Evolutionary conservation across 1,140 invertebrate species (phyloP), one percentile per base, ranked within the genome.

Genomic region (Scaptomyza montana): DNA sequence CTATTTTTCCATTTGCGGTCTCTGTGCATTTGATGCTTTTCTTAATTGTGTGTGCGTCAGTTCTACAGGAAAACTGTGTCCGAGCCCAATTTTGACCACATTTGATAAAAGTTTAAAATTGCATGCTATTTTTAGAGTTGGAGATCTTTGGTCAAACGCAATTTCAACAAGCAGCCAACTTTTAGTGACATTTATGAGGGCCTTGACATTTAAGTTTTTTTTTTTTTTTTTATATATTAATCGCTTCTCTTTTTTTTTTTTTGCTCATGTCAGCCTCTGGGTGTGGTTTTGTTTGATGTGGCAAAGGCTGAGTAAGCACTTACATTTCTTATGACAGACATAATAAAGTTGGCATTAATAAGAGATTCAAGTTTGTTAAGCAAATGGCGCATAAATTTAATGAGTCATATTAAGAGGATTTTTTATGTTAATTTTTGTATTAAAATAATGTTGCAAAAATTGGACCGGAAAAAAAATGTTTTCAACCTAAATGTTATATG

Each of bases 1-100:
- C 63, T 59, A 62, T 82, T 56, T 13, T 43, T 12, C 36, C 36
- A 3, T 43, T 82, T 70, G 55, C 41, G 63, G 47, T 30, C 28
- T 13, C 21, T 13, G n/a, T 19, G 33, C 43, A 56, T 30, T 57
- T 16, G 9, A 41, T 25, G 5, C 19, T 5, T 33, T n/a, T 10
- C 2, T 3, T 9, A 10, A 10, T 7, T 39, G 10, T 41, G 16
- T 50, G 16, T 45, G 49, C 51, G 49, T 63, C 36, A 10, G 7
- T 28, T 50, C 21, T 13, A 6, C 10, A 10, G 10, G 7, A 30
- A 53, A 25, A 28, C n/a, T 30, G 13, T 8, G 3, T 8, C 10
- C 12, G 16, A 8, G 7, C 7, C 12, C 25, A 51, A 41, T 7
- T n/a, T 12, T 25, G 12, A 62, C 33, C 33, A 41, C 16, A 19